These are phyloP conservation scores for Trichechus manatus DNA, from an alignment of 2,113 vertebrate genomes.

Conservation along the genomic window DNA sequence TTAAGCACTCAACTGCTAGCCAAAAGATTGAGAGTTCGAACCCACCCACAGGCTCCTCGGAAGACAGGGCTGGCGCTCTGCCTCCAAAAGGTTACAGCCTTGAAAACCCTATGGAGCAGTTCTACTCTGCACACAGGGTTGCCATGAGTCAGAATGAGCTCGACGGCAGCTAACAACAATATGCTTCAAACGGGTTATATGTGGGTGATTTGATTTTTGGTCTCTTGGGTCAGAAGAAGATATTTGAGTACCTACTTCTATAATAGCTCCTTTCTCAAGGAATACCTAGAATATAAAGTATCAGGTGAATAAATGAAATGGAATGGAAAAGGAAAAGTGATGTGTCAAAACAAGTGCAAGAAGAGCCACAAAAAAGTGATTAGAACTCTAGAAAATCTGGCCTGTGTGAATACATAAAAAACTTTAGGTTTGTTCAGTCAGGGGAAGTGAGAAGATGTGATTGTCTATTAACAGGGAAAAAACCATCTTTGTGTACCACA, in stretches of 20 bases:
- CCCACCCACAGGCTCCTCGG: background rate
- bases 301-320: slow-evolving; percentile 46
- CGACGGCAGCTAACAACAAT: background rate
- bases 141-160: background rate
- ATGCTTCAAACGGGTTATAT: background rate
- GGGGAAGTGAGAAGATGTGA: background rate
- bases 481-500: background rate
- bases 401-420: background rate
- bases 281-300: slow-evolving; percentile 26
- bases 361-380: background rate
- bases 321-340: background rate
- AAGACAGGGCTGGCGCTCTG: background rate
- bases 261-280: background rate
- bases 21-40: background rate
- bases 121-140: background rate
- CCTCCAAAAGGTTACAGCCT: background rate
- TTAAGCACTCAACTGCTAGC: background rate
- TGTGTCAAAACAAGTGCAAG: background rate
- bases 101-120: background rate
- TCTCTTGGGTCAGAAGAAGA: slow-evolving; percentile 31
- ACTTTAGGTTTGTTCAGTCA: slow-evolving; percentile 17
- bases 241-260: background rate
- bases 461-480: background rate
- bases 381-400: background rate
- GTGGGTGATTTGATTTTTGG: slow-evolving; percentile 42